Evolutionary conservation across 2,113 vertebrate genomes (phyloP), one percentile per base, ranked within the genome.

Genomic region (Rhineura floridana): DNA sequence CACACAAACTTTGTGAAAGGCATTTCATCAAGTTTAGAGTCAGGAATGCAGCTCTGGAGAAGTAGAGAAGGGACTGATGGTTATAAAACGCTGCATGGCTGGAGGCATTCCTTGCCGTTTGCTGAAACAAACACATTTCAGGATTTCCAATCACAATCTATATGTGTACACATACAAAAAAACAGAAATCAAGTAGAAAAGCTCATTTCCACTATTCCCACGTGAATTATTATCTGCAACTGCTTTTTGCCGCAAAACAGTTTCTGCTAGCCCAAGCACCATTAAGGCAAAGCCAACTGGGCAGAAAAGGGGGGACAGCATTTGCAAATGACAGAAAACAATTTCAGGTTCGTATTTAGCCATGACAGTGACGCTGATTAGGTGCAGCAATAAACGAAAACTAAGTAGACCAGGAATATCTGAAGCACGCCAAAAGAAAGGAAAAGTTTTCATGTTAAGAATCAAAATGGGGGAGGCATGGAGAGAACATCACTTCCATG

Each of bases 61-160:
- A 78, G 44, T 6, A n/a, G 48, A 0, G 1, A 0, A 0, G 52
- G 50, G 30, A 13, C 62, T 39, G 28, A 50, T 46, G 36, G 79
- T 75, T 83, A 48, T 76, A 76, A 17, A 87, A 42, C 28, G 25
- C 6, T 67, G 30, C 86, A 48, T 13, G 0, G 25, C 52, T 3
- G 13, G 0, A 0, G 42, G 36, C 8, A 8, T 17, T 0, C 0
- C 28, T 23, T 4, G 4, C 30, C 2, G 23, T 15, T 62, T 48
- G 55, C 77, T 50, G 42, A 86, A 82, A 67, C 36, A 88, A 0
- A 21, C 73, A 23, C 3, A 55, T 33, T 12, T 28, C 77, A 73
- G 10, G 0, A 0, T 0, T 76, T 0, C 0, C 75, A 36, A 84
- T 46, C 80, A 89, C 21, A 87, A n/a, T 79, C 48, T 52, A 15